These are phyloP conservation scores for Proterorhinus semilunaris DNA, from an alignment of 2,113 vertebrate genomes.

Conservation along the genomic window DNA sequence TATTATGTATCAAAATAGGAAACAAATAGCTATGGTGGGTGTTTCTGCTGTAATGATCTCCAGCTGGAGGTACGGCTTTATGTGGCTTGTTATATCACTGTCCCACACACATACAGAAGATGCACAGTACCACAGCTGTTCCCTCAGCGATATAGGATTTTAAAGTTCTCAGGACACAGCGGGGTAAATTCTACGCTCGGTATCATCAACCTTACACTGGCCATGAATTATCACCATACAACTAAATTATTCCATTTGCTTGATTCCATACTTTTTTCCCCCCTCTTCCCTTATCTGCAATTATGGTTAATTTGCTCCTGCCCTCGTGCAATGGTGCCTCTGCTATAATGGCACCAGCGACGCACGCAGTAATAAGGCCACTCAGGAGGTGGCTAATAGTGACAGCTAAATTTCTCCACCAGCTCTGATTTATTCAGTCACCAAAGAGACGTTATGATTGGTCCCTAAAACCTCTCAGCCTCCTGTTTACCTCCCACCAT, in stretches of 20 bases:
- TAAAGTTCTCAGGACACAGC: slow-evolving; percentile 12
- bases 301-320: slow-evolving; percentile 65
- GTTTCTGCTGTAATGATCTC: slow-evolving; percentile 40
- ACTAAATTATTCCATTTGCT: slow-evolving; percentile 60
- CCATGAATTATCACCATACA: slow-evolving; percentile 47
- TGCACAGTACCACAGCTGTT: slow-evolving; percentile 37
- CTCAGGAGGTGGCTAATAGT: slow-evolving; percentile 43
- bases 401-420: slow-evolving; percentile 58
- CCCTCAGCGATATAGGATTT: slow-evolving; percentile 25
- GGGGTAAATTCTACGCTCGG: slow-evolving; percentile 26
- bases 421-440: slow-evolving; percentile 73
- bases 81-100: slow-evolving; percentile 49
- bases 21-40: slow-evolving; percentile 23
- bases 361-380: slow-evolving; percentile 31
- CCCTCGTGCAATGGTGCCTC: slow-evolving; percentile 37
- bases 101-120: slow-evolving; percentile 19
- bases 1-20: slow-evolving; percentile 14
- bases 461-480: slow-evolving; percentile 8
- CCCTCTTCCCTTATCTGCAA: slow-evolving; percentile 61
- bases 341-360: slow-evolving; percentile 31
- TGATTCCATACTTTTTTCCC: slow-evolving; percentile 56
- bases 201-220: slow-evolving; percentile 25
- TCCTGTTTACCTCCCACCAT: slow-evolving; percentile 18
- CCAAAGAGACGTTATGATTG: slow-evolving; percentile 57
- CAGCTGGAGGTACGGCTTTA: slow-evolving; percentile 44